A percentile compares a stretch with the other conserved stretches of the same genome.
Conservation (phyloP, 2,797 vertebrate species). For the Chelmon rostratus region DNA sequence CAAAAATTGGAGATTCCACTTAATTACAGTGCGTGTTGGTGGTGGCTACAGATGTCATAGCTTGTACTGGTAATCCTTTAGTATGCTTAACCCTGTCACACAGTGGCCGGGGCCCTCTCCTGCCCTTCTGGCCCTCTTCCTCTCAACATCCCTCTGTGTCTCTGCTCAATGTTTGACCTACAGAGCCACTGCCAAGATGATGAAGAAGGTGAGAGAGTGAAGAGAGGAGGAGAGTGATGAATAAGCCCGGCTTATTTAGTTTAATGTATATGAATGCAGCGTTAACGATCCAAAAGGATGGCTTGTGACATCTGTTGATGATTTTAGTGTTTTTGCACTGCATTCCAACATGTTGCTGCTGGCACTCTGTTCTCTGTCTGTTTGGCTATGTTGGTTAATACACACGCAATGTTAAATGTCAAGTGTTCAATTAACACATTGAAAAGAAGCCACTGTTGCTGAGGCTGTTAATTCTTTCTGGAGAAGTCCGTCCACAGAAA, state of each 20-base stretch:
- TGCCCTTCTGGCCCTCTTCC: conserved; percentile 34
- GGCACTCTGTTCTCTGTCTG: not conserved
- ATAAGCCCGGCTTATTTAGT: conserved; percentile 81
- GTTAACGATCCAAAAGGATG: conserved; percentile 80
- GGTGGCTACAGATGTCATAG: conserved; percentile 82
- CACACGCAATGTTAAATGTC: not conserved
- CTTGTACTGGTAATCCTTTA: conserved; percentile 67
- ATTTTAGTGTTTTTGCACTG: not conserved
- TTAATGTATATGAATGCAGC: conserved; percentile 75
- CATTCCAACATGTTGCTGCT: not conserved
- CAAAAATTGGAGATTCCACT: conserved; percentile 60
- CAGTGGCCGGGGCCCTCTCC: conserved; percentile 26
- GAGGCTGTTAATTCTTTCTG: not conserved
- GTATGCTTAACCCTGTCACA: conserved; percentile 74
- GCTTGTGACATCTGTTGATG: conserved; percentile 63
- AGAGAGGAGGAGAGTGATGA: conserved; percentile 3
- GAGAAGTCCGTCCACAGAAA: not conserved
- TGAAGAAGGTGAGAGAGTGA: conserved; percentile 5
- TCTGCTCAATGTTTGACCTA: conserved; percentile 31
- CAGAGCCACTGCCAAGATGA: conserved; percentile 26
- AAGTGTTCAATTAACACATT: not conserved
- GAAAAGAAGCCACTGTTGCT: not conserved
- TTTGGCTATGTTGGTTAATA: not conserved
- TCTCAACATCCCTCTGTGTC: conserved; percentile 20
- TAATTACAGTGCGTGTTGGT: conserved; percentile 69